A percentile compares a stretch with the other conserved stretches of the same genome.
Evolutionary conservation across 2,888 invertebrate genomes (phyloP).

Genomic region (Argyresthia goedartella): DNA sequence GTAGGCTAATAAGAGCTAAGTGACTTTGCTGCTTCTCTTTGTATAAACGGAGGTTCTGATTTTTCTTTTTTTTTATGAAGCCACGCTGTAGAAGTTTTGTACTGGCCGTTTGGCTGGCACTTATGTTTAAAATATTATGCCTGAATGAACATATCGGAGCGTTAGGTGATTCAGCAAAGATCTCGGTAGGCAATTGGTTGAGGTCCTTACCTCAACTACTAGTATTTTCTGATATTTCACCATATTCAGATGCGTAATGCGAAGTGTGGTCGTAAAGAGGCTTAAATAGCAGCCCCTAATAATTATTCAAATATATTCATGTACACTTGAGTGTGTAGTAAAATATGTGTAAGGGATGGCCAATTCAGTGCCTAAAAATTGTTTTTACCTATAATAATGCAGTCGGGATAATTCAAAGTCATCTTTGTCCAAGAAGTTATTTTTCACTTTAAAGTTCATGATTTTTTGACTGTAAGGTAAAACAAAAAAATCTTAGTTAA

Average conservation of each 20-base stretch:
- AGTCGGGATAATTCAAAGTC: too few relatives aligned
- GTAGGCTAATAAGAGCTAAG: neutral
- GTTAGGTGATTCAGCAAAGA: neutral
- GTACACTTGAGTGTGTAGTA: neutral
- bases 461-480: too few relatives aligned
- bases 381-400: too few relatives aligned
- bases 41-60: neutral
- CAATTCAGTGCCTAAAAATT: too few relatives aligned
- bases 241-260: neutral
- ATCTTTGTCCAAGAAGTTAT: too few relatives aligned
- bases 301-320: constrained; percentile 7
- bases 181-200: neutral
- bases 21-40: neutral
- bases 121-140: neutral
- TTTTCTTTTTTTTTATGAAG: neutral
- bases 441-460: too few relatives aligned
- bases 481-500: too few relatives aligned
- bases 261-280: constrained; percentile 2
- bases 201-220: neutral
- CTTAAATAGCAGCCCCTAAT: neutral
- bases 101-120: too few relatives aligned
- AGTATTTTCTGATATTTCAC: neutral
- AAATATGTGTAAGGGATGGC: neutral
- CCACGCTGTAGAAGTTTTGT: neutral
- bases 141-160: too few relatives aligned